These are phyloP conservation scores for Acholoe squamosa DNA, from an alignment of 2,888 invertebrate genomes.

Conservation along the genomic window DNA sequence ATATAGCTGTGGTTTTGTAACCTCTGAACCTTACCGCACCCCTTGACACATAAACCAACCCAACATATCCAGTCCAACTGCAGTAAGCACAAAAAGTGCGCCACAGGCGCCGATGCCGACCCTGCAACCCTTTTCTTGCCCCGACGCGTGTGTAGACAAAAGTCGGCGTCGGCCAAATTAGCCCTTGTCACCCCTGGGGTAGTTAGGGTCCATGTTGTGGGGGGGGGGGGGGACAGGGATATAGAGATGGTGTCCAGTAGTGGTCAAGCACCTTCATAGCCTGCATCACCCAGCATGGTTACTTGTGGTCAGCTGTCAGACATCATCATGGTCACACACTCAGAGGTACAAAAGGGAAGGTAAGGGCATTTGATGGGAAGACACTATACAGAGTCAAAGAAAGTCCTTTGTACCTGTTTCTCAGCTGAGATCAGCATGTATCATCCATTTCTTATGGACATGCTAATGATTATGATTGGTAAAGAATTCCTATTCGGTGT, in stretches of 20 bases:
- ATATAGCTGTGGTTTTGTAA: not conserved
- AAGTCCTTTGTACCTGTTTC: too few species aligned
- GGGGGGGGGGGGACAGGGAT: not conserved
- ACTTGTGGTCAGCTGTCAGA: slow-evolving; percentile 11
- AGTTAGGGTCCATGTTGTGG: too few species aligned
- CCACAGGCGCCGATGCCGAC: not conserved
- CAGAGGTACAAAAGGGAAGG: not conserved
- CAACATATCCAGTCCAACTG: not conserved
- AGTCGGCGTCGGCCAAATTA: slow-evolving; percentile 36
- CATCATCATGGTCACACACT: not conserved
- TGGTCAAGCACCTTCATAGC: slow-evolving; percentile 30
- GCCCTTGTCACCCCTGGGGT: not conserved
- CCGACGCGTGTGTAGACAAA: slow-evolving; percentile 35
- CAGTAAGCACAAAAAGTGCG: not conserved
- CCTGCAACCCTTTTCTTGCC: not conserved
- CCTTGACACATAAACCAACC: not conserved
- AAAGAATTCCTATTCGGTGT: too few species aligned
- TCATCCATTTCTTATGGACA: too few species aligned
- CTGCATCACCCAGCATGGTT: not conserved
- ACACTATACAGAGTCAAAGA: too few species aligned
- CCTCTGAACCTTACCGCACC: not conserved
- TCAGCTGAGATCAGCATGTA: too few species aligned
- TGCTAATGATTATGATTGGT: too few species aligned
- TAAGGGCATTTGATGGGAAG: not conserved
- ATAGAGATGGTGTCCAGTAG: not conserved